phyloP scores from a whole-genome alignment of 2,113 vertebrate species.

The Macaca mulatta region DNA sequence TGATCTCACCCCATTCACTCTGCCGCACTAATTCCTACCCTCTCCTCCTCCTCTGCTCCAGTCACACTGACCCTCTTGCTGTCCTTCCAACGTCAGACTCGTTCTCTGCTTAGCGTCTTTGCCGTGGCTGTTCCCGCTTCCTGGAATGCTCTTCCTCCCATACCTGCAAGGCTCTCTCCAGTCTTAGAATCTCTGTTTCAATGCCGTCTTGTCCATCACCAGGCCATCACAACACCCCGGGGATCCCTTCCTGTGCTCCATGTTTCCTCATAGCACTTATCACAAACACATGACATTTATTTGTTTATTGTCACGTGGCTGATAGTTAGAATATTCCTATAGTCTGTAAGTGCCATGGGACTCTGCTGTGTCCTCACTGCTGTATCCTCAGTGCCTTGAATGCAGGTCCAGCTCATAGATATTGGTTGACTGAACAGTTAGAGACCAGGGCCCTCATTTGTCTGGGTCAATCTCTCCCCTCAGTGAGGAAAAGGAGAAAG shows the following conservation, averaged over 20 bases:
- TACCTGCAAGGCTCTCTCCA: rapidly evolving
- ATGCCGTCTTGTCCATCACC: background rate
- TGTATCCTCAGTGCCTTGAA: too few relatives aligned
- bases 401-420: background rate
- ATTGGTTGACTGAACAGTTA: background rate
- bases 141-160: background rate
- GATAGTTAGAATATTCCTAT: background rate
- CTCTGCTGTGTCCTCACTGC: background rate
- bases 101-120: background rate
- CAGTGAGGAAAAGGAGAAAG: background rate
- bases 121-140: background rate
- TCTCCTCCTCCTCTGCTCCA: background rate
- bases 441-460: background rate
- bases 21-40: background rate
- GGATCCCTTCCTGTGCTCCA: background rate
- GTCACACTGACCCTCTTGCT: background rate
- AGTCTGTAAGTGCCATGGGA: background rate
- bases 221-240: background rate
- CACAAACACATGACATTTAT: background rate
- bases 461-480: background rate
- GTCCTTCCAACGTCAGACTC: rapidly evolving
- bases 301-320: background rate
- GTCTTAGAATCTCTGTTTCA: background rate
- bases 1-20: background rate
- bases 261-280: background rate